Base-by-base conservation (phyloP, 2,888 invertebrate genomes). In the Nebria brevicollis region DNA sequence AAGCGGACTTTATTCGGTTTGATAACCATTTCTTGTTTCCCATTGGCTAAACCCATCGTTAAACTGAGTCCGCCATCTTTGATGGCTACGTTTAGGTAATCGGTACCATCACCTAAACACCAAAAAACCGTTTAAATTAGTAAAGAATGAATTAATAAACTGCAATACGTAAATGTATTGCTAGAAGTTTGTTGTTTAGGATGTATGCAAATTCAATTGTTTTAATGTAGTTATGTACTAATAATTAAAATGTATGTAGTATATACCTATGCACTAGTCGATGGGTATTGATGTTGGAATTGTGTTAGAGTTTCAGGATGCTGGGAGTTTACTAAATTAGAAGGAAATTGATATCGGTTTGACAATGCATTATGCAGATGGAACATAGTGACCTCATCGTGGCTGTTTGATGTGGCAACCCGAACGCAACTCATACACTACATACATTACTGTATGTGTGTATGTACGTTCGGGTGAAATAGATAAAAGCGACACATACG, bases 31-130 rank as follows among this genome's bases (percentile, higher is more conserved):
- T 96, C 96, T 87, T 96, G 94, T 87, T 96, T 95, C 8, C 96
- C 96, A 86, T 96, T 96, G 2, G 97, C 96, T 34, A 98, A 91
- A 1, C 96, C 96, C 94, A 98, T 96, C 70, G 95, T 95, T 75
- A 98, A 91, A 54, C 95, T 94, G 8, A 97, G 94, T 2, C 96
- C 96, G 0, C 98, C 98, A 87, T 97, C 97, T 83, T 95, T 94
- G 54, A 98, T 92, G 0, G 96, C 96, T 82, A 98, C 91, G 87
- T 96, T 96, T 77, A 98, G 90, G 89, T 96, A 97, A 89, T 98
- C 97, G 13, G 94, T 94, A 84, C 94, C 95, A 86, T 97, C 96
- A 77, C 97, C 98, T 95, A 90, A 83, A 88, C 88, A 76, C 87
- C 26, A 72, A 25, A 73, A 73, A 11, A n/a, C n/a, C n/a, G n/a